Conservation (phyloP, 2,113 vertebrate species). For the Cyanocitta stelleri region DNA sequence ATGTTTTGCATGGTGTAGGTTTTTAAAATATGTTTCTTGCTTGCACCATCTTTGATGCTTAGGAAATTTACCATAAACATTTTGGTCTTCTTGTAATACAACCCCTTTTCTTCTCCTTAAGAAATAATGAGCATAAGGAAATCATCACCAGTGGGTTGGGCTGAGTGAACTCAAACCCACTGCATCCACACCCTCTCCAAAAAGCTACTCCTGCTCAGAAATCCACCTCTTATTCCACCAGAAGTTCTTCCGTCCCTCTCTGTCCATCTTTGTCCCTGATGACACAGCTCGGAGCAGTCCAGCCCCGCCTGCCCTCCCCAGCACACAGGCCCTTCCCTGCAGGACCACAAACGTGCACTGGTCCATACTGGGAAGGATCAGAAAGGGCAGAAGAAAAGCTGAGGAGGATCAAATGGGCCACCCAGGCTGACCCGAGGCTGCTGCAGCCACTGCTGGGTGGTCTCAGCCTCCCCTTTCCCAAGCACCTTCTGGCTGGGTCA, state of each 20-base stretch:
- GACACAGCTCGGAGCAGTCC: not conserved
- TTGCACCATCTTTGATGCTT: not conserved
- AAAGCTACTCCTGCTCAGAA: not conserved
- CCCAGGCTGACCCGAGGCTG: not conserved
- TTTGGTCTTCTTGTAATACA: not conserved
- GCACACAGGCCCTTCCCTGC: not conserved
- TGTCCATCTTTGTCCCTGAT: not conserved
- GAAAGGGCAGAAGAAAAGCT: not conserved
- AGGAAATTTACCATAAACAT: not conserved
- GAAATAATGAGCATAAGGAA: slow-evolving; percentile 1
- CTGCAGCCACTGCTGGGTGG: not conserved
- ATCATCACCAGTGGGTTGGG: not conserved
- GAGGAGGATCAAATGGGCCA: not conserved
- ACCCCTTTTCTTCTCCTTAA: not conserved
- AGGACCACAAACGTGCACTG: not conserved
- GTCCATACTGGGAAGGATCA: not conserved
- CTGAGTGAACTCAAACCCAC: not conserved
- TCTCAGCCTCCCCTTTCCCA: not conserved
- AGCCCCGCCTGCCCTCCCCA: not conserved
- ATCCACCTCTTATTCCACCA: not conserved
- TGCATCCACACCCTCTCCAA: not conserved
- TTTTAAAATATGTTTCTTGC: not conserved
- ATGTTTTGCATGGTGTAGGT: not conserved
- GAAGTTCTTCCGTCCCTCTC: not conserved
- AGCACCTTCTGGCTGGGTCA: not conserved